Evolutionary conservation across 2,888 invertebrate genomes (phyloP), one percentile per base, ranked within the genome.

Genomic region (Mylabris sibirica): DNA sequence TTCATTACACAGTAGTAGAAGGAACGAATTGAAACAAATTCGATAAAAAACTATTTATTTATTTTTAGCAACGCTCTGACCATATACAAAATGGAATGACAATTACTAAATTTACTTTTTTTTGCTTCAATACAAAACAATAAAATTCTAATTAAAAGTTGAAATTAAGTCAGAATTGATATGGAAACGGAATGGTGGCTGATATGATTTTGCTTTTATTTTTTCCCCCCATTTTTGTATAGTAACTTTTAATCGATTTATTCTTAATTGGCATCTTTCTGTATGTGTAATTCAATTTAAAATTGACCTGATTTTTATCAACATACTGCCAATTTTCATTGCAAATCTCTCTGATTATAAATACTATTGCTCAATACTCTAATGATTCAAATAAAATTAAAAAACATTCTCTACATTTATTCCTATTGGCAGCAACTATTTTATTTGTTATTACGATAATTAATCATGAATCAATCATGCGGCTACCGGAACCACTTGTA

Each of bases 401-500:
- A 11, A 3, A 20, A 49, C n/a, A n/a, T 22, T 20, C 9, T 20
- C 49, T 49, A 49, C 49, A 17, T 44, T 17, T 44, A 44, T 1
- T 57, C 14, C 57, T 57, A 57, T 57, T 26, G 26, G 26, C 57
- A 57, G 57, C 57, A 14, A n/a, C 57, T 57, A 57, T 57, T 53
- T 22, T 22, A 3, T 22, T 57, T 26, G 24, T 2, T 20, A 49
- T 49, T 20, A 49, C 20, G n/a, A 57, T n/a, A 14, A 22, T 53
- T 53, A 4, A 53, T 22, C 4, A 22, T 44, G 5, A 71, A 71
- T 44, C 64, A 63, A 68, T 66, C 64, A 60, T 71, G 72, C 30
- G 4, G 8, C 74, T 73, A 75, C 74, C 73, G 71, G 64, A 75
- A 77, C 76, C 76, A 77, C 76, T 76, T 77, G 74, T 75, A 76